Conservation (phyloP, 2,797 vertebrate genomes). For the Thaleichthys pacificus region DNA sequence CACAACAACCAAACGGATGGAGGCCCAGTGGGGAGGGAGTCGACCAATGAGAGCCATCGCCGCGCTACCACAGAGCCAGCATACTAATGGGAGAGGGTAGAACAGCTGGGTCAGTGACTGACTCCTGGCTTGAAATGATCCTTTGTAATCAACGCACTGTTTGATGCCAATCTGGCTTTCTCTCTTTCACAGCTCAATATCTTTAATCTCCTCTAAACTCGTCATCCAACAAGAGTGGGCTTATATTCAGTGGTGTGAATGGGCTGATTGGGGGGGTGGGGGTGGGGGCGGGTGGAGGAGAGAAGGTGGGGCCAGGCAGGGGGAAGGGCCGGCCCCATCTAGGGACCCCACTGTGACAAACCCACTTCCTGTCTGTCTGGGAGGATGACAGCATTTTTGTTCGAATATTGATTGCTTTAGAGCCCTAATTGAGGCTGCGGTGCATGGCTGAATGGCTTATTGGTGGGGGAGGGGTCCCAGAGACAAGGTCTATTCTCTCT, state of each 20-base stretch:
- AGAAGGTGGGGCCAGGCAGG: not conserved
- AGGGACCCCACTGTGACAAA: conserved; percentile 41
- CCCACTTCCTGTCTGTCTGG: conserved; percentile 57
- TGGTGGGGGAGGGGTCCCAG: conserved; percentile 21
- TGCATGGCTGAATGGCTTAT: conserved; percentile 40
- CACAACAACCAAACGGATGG: conserved; percentile 19
- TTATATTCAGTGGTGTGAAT: conserved; percentile 9
- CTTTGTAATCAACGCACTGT: conserved; percentile 36
- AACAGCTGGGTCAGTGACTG: not conserved
- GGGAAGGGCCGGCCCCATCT: conserved; percentile 22
- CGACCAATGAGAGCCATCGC: conserved; percentile 33
- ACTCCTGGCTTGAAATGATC: conserved; percentile 34
- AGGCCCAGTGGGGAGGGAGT: conserved; percentile 25
- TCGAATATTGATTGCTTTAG: conserved; percentile 66
- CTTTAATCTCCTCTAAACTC: conserved; percentile 30
- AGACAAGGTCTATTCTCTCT: conserved; percentile 6
- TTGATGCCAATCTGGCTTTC: conserved; percentile 32
- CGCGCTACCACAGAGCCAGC: conserved; percentile 13
- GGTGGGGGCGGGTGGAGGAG: not conserved
- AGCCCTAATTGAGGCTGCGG: conserved; percentile 52
- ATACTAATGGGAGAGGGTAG: conserved; percentile 36
- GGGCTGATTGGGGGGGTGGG: not conserved
- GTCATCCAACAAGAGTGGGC: conserved; percentile 2
- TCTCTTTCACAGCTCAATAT: conserved; percentile 9
- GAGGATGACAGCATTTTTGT: conserved; percentile 45